Percentiles rank a stretch among this genome's conserved stretches.
Evolutionary conservation across 1,140 invertebrate species (phyloP).

Genomic region (Apis dorsata): DNA sequence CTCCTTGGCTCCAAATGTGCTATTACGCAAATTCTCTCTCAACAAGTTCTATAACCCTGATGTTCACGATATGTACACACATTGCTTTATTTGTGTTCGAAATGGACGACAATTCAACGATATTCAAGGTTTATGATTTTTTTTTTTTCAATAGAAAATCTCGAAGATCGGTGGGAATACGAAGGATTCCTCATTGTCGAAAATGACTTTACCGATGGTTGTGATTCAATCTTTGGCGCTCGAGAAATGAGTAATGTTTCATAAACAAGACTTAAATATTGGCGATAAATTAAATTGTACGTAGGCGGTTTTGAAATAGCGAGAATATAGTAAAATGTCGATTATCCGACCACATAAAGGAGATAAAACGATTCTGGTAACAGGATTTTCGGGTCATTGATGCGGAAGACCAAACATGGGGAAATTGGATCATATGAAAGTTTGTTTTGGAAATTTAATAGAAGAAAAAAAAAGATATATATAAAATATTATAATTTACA

Average conservation of each 20-base stretch:
- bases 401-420: neutral
- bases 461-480: neutral
- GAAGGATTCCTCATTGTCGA: too few species aligned
- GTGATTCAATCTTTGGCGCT: too few species aligned
- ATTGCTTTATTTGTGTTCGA: neutral
- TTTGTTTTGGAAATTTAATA: neutral
- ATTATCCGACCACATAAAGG: too few species aligned
- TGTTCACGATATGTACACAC: neutral
- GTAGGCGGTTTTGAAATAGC: neutral
- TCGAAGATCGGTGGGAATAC: too few species aligned
- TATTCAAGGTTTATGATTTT: neutral
- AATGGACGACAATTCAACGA: neutral
- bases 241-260: neutral
- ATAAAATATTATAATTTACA: neutral
- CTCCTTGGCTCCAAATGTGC: conserved; percentile 47
- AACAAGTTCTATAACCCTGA: conserved; percentile 9
- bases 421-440: neutral
- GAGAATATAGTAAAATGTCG: neutral
- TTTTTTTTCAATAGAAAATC: too few species aligned
- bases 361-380: neutral
- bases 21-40: conserved; percentile 50
- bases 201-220: too few species aligned
- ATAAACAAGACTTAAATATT: neutral
- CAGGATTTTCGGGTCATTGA: conserved; percentile 3
- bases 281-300: neutral